A percentile compares a stretch with the other conserved stretches of the same genome.
phyloP scores from a whole-genome alignment of 2,113 vertebrate genomes.

The Actinemys pallida region DNA sequence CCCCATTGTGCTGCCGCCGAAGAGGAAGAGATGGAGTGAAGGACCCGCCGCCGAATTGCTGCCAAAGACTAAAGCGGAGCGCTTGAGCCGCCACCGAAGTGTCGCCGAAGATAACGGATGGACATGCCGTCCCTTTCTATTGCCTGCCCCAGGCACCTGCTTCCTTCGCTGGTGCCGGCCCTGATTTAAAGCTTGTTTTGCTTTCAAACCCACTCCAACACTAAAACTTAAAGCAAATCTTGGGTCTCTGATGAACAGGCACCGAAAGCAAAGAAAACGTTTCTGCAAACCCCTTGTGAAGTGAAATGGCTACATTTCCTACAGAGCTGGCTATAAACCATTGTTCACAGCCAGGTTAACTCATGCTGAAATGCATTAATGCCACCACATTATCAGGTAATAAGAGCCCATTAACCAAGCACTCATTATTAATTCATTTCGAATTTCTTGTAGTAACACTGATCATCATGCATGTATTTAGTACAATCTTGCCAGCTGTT shows the following conservation, averaged over 20 bases:
- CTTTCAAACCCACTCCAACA: not conserved
- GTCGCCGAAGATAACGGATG: too few species aligned
- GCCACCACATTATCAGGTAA: not conserved
- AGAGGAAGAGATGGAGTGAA: too few species aligned
- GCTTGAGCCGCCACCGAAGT: too few species aligned
- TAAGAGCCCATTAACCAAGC: not conserved
- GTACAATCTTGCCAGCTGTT: not conserved
- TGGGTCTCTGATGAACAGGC: not conserved
- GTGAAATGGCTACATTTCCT: not conserved
- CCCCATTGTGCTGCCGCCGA: too few species aligned
- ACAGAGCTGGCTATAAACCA: not conserved
- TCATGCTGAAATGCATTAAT: not conserved
- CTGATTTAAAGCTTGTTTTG: not conserved
- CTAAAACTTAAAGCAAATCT: not conserved
- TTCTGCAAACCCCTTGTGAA: not conserved
- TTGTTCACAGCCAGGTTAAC: not conserved
- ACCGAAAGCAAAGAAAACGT: not conserved
- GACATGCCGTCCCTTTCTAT: too few species aligned
- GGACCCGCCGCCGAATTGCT: too few species aligned
- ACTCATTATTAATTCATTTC: not conserved
- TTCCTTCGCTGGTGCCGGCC: too few species aligned
- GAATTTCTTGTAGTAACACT: not conserved
- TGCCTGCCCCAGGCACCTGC: too few species aligned
- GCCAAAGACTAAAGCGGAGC: too few species aligned
- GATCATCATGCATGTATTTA: not conserved